Evolutionary conservation across 2,797 vertebrate genomes (phyloP).

Genomic region (Gastrophryne carolinensis): DNA sequence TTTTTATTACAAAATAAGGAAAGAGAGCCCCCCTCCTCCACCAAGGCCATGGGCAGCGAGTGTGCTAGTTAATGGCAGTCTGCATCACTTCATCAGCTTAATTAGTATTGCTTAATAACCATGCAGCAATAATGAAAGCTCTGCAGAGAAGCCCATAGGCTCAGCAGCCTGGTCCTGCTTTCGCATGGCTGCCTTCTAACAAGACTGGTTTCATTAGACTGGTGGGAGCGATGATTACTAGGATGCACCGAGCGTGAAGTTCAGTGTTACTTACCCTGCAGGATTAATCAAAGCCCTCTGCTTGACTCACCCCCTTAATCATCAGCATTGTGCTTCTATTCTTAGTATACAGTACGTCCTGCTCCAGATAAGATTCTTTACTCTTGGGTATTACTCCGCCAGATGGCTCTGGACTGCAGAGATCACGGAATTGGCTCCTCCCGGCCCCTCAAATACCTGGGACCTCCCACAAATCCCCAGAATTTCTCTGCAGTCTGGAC

Average conservation of each 20-base stretch:
- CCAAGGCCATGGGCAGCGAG: slow-evolving; percentile 12
- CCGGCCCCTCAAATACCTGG: too few species aligned
- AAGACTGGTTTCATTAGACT: slow-evolving; percentile 36
- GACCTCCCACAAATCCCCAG: too few species aligned
- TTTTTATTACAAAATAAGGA: too few species aligned
- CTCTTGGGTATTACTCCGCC: too few species aligned
- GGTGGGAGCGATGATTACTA: slow-evolving; percentile 26
- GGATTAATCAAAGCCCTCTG: slow-evolving; percentile 17
- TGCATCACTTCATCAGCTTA: slow-evolving; percentile 26
- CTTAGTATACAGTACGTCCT: too few species aligned
- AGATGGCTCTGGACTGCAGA: too few species aligned
- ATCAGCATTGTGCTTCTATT: too few species aligned
- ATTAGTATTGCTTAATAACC: slow-evolving; percentile 34
- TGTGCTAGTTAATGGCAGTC: slow-evolving; percentile 2
- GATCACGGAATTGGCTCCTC: too few species aligned
- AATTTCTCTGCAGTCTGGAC: too few species aligned
- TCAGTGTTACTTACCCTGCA: slow-evolving; percentile 19
- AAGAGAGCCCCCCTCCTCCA: background rate
- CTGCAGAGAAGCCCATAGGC: background rate
- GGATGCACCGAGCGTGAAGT: slow-evolving; percentile 8
- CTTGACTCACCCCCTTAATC: slow-evolving; percentile 3
- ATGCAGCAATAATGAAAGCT: slow-evolving; percentile 8
- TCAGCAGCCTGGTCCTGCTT: background rate
- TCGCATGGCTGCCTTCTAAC: slow-evolving; percentile 20
- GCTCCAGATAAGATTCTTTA: too few species aligned